Conservation (phyloP, 2,797 vertebrate genomes). For the Amniataba percoides region DNA sequence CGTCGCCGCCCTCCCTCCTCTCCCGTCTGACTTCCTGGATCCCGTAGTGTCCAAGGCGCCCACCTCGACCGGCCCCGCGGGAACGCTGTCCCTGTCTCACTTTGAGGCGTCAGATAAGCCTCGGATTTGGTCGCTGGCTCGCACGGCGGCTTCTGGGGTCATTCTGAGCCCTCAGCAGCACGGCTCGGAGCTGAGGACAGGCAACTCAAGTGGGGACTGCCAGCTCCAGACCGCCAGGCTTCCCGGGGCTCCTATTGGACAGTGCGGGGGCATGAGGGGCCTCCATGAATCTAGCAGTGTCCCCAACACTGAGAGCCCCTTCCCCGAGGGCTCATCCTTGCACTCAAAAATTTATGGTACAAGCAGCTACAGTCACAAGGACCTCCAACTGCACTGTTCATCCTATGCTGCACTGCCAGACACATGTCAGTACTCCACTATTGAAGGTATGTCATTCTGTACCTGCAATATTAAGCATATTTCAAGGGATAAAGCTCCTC, state of each 20-base stretch:
- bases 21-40: constrained; percentile 85
- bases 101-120: constrained; percentile 90
- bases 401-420: constrained; percentile 86
- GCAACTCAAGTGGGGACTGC: constrained; percentile 78
- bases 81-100: constrained; percentile 78
- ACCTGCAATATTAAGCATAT: neutral
- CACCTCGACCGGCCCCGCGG: constrained; percentile 46
- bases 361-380: constrained; percentile 87
- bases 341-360: constrained; percentile 88
- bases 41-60: constrained; percentile 76
- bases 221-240: constrained; percentile 81
- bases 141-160: constrained; percentile 87
- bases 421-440: constrained; percentile 88
- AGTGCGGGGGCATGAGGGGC: constrained; percentile 78
- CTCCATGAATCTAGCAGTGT: constrained; percentile 75
- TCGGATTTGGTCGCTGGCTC: constrained; percentile 95
- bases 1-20: constrained; percentile 73
- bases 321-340: constrained; percentile 82
- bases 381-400: constrained; percentile 88
- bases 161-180: constrained; percentile 80
- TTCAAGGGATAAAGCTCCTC: neutral
- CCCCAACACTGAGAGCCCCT: constrained; percentile 77
- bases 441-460: constrained; percentile 87
- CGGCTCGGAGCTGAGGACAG: constrained; percentile 79
- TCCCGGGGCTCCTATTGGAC: constrained; percentile 67